Conservation (phyloP, 2,888 invertebrate genomes). For the Frankliniella intonsa region DNA sequence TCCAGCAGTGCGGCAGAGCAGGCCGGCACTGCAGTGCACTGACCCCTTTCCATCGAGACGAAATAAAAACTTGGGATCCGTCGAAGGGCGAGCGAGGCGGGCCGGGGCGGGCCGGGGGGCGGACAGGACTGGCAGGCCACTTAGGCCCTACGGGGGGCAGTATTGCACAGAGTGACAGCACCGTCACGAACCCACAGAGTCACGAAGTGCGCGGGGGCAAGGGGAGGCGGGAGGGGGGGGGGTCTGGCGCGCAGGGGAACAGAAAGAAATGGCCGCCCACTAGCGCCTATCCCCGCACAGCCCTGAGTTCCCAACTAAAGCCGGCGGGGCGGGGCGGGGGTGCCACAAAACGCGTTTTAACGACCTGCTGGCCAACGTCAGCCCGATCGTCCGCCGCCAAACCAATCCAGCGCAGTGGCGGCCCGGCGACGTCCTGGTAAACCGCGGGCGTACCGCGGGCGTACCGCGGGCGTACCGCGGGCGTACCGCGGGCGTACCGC, state of each 20-base stretch:
- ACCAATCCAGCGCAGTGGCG: background rate
- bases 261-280: background rate
- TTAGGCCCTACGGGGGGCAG: background rate
- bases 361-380: background rate
- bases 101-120: background rate
- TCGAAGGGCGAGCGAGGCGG: background rate
- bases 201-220: background rate
- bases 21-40: too few relatives aligned
- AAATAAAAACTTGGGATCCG: background rate
- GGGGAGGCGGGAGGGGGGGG: background rate
- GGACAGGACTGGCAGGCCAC: background rate
- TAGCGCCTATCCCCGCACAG: background rate
- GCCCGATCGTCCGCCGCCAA: background rate
- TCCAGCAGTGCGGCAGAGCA: too few relatives aligned
- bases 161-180: background rate
- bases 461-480: too few relatives aligned
- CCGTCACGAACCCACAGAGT: slow-evolving; percentile 8
- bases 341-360: background rate
- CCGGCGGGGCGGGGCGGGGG: too few relatives aligned
- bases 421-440: background rate
- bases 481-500: background rate
- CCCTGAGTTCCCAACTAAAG: too few relatives aligned
- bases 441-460: background rate
- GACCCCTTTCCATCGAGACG: too few relatives aligned
- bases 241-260: background rate